Evolutionary conservation across 2,797 vertebrate species (phyloP), one percentile per base, ranked within the genome.

Genomic region (Hirundo rustica): DNA sequence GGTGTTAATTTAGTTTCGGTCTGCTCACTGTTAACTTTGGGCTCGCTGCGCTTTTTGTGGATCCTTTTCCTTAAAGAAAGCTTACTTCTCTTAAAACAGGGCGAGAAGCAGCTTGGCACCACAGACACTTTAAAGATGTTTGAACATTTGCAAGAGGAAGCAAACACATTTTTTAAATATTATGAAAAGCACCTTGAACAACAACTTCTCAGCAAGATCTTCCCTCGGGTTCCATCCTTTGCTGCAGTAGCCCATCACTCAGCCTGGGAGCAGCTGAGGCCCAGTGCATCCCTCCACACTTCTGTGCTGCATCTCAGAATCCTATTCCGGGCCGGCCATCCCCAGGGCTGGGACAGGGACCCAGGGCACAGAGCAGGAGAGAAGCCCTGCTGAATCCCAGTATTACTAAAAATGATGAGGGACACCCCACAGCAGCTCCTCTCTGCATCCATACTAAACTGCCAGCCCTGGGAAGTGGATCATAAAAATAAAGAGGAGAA

Each of bases 121-220:
- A 57, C 89, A 91, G 91, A 77, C 92, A 93, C 71, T 92, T 90
- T 53, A 94, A 85, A 96, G 86, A 92, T 89, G 86, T 93, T 95
- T 92, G 88, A 96, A 94, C 79, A 73, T 95, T 77, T 80, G 91
- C 61, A 67, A 91, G 77, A 77, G 64, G 77, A 89, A 92, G 93
- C 78, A 92, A 95, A 91, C 94, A 91, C 93, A 95, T 97, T 96
- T 97, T 94, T 95, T 36, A 92, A 94, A 96, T 77, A 87, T 94
- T 95, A 96, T 76, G 87, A 96, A 97, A 96, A 95, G 70, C 21
- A 68, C 83, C 95, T 96, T 97, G 95, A 94, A 87, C 67, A 83
- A 82, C 88, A 70, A 88, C 83, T 71, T 88, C 95, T 71, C 89
- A 75, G 47, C 80, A 96, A 80, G 77, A 95, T 75, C 47, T 82